phyloP scores from a whole-genome alignment of 1,140 invertebrate genomes.

The Tetragonula clypearis region DNA sequence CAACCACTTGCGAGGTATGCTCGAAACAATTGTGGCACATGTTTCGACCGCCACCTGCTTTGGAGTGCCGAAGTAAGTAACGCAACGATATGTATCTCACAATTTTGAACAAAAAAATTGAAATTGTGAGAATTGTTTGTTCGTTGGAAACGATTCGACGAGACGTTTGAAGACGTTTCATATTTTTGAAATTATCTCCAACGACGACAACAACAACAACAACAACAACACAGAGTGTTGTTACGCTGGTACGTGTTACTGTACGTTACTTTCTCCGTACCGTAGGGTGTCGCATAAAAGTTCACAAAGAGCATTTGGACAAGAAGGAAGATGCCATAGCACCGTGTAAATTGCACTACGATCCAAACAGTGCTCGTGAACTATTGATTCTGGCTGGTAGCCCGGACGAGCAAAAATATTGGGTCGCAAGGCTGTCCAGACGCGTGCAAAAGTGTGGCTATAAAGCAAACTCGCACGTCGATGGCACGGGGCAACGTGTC shows the following conservation, averaged over 20 bases:
- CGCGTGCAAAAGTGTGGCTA: constrained; percentile 97
- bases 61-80: constrained; percentile 95
- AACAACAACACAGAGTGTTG: too few species aligned
- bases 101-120: neutral
- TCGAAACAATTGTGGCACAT: constrained; percentile 98
- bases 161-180: too few species aligned
- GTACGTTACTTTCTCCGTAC: too few species aligned
- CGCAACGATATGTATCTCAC: neutral
- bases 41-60: constrained; percentile 96
- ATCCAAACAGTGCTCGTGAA: constrained; percentile 96
- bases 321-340: constrained; percentile 92
- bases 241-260: too few species aligned
- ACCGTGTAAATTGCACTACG: constrained; percentile 96
- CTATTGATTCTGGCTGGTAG: constrained; percentile 92
- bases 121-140: too few species aligned
- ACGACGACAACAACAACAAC: too few species aligned
- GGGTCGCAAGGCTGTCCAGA: constrained; percentile 94
- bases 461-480: constrained; percentile 89
- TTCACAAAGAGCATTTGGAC: constrained; percentile 97
- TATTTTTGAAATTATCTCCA: too few species aligned
- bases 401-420: constrained; percentile 94
- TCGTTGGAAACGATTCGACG: too few species aligned
- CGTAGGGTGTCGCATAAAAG: constrained; percentile 94
- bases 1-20: constrained; percentile 98
- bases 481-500: constrained; percentile 84